Evolutionary conservation across 2,888 invertebrate species (phyloP), one percentile per base, ranked within the genome.

Genomic region (Hirtodrosophila histrioides): DNA sequence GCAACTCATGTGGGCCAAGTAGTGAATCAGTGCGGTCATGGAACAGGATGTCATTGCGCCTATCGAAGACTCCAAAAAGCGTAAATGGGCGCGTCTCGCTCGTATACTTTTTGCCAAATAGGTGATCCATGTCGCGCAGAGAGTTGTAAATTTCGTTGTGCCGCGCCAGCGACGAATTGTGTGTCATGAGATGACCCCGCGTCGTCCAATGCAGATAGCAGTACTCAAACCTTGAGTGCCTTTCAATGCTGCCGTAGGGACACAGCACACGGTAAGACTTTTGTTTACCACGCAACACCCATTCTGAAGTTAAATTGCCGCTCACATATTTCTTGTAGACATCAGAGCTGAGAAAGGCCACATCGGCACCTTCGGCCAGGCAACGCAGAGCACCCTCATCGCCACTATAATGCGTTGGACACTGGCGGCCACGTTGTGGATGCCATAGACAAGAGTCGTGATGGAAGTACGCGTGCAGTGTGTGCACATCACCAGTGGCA

Each of bases 291-390:
- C 89, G 86, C 33, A 88, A 86, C 0, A 92, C 75, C 93, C 93
- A 93, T 0, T 91, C 69, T 0, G 86, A 75, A 91, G 93, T 78
- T 89, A 91, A 79, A 92, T 93, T 78, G 86, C 91, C 69, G 91
- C 95, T 93, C 72, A 93, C 92, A 78, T 94, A 93, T 82, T 94
- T 93, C 61, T 94, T 93, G 43, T 93, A 93, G 1, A 93, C 93
- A 24, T 92, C 92, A 67, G 94, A 93, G 75, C 94, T 94, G 1
- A 97, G 91, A 78, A 97, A 97, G 0, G 96, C 96, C 0, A 97
- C 96, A 81, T 97, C 96, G 4, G 93, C 95, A 0, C 94, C 94
- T 67, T 94, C 94, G 1, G 93, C 92, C 10, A 97, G 90, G 70
- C 96, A 95, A 54, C 93, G 92, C 36, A 96, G 88, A 0, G 95